Conservation (phyloP, 2,888 invertebrate genomes). For the Diabrotica balteata region DNA sequence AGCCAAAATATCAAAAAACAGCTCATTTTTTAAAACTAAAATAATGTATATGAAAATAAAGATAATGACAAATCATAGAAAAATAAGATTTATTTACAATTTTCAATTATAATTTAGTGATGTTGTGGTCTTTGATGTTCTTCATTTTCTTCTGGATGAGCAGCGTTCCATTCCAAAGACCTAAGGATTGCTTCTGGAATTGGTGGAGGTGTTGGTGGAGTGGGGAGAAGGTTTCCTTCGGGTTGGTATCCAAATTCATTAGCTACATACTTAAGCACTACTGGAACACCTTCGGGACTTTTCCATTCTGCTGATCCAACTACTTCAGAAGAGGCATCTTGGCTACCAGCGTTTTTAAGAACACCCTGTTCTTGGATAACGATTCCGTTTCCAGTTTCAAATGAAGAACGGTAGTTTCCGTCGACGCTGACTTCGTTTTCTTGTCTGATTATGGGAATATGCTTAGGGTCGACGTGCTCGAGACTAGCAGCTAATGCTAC, state of each 20-base stretch:
- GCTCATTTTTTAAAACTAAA: no score
- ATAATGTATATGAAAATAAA: no score
- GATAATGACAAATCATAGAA: no score
- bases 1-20: no score
- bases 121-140: neutral
- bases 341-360: constrained; percentile 50
- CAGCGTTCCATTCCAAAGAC: constrained; percentile 70
- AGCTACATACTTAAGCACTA: constrained; percentile 59
- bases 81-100: no score
- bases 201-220: constrained; percentile 69
- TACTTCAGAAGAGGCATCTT: constrained; percentile 46
- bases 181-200: constrained; percentile 73
- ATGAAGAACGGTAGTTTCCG: constrained; percentile 60
- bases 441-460: constrained; percentile 49
- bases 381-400: constrained; percentile 64
- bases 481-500: constrained; percentile 48
- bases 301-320: constrained; percentile 43
- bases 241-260: constrained; percentile 69
- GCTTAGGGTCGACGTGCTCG: neutral
- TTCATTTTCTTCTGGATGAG: constrained; percentile 63
- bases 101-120: no score
- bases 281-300: constrained; percentile 44
- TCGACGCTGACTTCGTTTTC: constrained; percentile 60
- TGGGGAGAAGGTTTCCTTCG: constrained; percentile 61
- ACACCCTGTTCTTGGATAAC: constrained; percentile 56